Percentiles rank a stretch among this genome's conserved stretches.
Evolutionary conservation across 2,888 invertebrate species (phyloP).

Genomic region (Entomobrya multifasciata): DNA sequence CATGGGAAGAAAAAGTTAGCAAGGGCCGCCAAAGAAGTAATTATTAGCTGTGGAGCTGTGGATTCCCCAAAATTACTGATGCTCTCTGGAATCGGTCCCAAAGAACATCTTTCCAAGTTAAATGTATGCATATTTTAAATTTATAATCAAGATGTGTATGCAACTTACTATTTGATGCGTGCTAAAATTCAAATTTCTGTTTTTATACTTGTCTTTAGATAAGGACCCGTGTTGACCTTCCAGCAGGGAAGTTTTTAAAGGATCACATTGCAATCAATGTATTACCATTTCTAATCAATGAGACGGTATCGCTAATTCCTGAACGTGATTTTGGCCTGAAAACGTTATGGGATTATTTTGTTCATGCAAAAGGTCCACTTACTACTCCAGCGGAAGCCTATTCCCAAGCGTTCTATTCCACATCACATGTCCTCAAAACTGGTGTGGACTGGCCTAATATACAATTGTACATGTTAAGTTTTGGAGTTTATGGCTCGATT

Average conservation of each 20-base stretch:
- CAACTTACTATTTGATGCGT: no score
- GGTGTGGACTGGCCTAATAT: conserved; percentile 76
- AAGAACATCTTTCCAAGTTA: conserved; percentile 72
- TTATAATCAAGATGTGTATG: no score
- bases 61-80: conserved; percentile 90
- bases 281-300: conserved; percentile 67
- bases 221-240: conserved; percentile 72
- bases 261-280: conserved; percentile 71
- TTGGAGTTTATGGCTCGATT: conserved; percentile 46
- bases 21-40: conserved; percentile 91
- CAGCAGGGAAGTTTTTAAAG: conserved; percentile 77
- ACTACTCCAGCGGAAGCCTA: conserved; percentile 94
- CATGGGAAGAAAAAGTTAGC: conserved; percentile 88
- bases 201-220: conserved; percentile 58
- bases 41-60: conserved; percentile 94
- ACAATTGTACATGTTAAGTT: conserved; percentile 68
- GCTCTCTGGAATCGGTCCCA: conserved; percentile 72
- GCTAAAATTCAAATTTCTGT: no score
- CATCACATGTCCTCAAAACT: conserved; percentile 61
- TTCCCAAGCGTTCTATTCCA: conserved; percentile 90
- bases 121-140: no score
- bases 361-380: conserved; percentile 83
- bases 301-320: conserved; percentile 69
- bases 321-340: conserved; percentile 72
- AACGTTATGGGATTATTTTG: conserved; percentile 69